Base-by-base conservation (phyloP, 1,140 invertebrate species). In the Tetraneura akinire region DNA sequence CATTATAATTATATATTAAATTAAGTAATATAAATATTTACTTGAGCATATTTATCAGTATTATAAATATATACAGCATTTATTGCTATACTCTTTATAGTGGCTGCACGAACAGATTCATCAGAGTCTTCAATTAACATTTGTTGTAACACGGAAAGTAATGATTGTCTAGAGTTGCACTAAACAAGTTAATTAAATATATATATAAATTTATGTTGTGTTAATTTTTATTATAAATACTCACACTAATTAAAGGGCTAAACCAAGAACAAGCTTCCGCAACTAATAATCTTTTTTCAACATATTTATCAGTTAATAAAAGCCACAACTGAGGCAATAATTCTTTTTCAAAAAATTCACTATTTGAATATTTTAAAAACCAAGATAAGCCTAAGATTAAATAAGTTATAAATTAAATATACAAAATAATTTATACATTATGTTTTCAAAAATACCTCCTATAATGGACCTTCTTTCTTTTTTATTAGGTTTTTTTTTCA, bases 251-350 rank as follows among this genome's bases (percentile, higher is more conserved):
- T 83, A 91, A 92, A n/a, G 91, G 90, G 55, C 91, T 90, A 80
- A 94, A 85, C n/a, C 89, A 88, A 6, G 89, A 89, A 85, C 91
- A 93, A 51, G 91, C 90, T 85, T 93, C 91, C 21, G 91, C 91
- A 18, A 93, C 91, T 18, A 94, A 83, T 29, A 92, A 84, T 74
- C 92, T 86, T 83, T 90, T 88, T 83, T 93, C 92, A 2, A 88
- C 84, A 85, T 93, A 90, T 83, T 91, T 91, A 84, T 93, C 90
- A 81, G 88, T 90, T 81, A 93, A 89, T 85, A 93, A 91, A 83
- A 93, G 91, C 92, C 92, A 94, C 83, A 91, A 92, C 81, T 92
- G 88, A 1, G 91, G 91, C n/a, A 93, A 85, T 64, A 93, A 87
- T 84, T 92, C 91, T 82, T 90, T 89, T 81, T 91, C 88, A 18